A percentile compares a stretch with the other conserved stretches of the same genome.
Conservation (phyloP, 2,113 vertebrate genomes). For the Rana temporaria region DNA sequence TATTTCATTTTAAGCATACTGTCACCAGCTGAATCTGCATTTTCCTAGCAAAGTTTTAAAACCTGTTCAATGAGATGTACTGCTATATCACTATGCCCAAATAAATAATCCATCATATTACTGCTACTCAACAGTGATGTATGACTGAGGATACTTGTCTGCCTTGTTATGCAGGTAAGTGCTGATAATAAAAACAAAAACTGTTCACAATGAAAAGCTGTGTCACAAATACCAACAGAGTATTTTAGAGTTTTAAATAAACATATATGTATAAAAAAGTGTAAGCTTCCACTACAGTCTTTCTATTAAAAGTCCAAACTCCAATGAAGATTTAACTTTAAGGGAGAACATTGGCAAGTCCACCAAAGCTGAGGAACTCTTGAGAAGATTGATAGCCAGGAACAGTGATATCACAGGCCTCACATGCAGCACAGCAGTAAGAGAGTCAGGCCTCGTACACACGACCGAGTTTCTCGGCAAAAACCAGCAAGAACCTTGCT, state of each 20-base stretch:
- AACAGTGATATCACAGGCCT: too few species aligned
- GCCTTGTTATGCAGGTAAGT: neutral
- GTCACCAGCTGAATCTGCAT: slow-evolving; percentile 29
- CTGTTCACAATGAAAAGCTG: neutral
- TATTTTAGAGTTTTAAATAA: neutral
- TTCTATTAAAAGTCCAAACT: too few species aligned
- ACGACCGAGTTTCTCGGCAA: too few species aligned
- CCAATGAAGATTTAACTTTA: too few species aligned
- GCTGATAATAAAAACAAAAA: neutral
- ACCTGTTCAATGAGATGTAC: slow-evolving; percentile 1
- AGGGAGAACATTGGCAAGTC: too few species aligned
- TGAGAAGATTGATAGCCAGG: too few species aligned
- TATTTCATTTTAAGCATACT: slow-evolving; percentile 43
- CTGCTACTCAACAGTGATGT: slow-evolving; percentile 2
- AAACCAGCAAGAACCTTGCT: too few species aligned
- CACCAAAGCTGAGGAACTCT: too few species aligned
- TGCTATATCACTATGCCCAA: neutral
- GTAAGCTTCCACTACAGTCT: too few species aligned
- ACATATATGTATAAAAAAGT: too few species aligned
- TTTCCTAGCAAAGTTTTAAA: slow-evolving; percentile 25
- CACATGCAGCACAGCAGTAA: too few species aligned
- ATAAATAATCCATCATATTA: slow-evolving; percentile 39
- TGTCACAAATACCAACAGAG: neutral
- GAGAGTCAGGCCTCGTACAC: too few species aligned
- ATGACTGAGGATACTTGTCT: neutral